These are phyloP conservation scores for Lepisosteus oculatus DNA, from an alignment of 2,113 vertebrate species.

Conservation along the genomic window DNA sequence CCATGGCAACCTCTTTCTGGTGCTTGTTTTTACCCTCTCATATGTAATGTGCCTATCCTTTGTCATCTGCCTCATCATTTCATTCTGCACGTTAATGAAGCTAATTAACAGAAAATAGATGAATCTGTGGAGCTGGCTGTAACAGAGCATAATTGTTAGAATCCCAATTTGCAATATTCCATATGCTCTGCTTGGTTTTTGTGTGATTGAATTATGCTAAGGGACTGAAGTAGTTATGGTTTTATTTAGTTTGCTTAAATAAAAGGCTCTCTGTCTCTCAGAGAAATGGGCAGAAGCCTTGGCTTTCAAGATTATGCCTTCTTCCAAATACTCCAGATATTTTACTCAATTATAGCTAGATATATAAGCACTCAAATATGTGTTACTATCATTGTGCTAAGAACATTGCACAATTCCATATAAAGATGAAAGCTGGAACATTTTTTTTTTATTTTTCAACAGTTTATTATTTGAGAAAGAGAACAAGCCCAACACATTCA, in stretches of 20 bases:
- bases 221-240: slow-evolving; percentile 47
- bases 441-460: no score
- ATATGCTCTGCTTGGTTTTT: slow-evolving; percentile 33
- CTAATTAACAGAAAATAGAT: slow-evolving; percentile 43
- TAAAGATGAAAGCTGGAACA: no score
- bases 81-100: slow-evolving; percentile 44
- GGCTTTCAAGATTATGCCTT: no score
- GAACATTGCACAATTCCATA: no score
- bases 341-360: no score
- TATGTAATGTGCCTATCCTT: slow-evolving; percentile 2
- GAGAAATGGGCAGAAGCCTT: no score
- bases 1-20: not conserved
- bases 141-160: slow-evolving; percentile 39
- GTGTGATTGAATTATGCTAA: slow-evolving; percentile 42
- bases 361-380: no score
- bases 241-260: slow-evolving; percentile 52
- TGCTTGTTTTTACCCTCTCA: slow-evolving; percentile 13
- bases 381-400: no score
- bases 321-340: no score
- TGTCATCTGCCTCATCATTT: slow-evolving; percentile 34
- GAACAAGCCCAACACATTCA: no score
- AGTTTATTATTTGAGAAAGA: no score
- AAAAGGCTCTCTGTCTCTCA: slow-evolving; percentile 50
- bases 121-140: slow-evolving; percentile 17
- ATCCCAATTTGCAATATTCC: slow-evolving; percentile 44